Evolutionary conservation across 2,888 invertebrate species (phyloP), one percentile per base, ranked within the genome.

Genomic region (Pterostichus niger): DNA sequence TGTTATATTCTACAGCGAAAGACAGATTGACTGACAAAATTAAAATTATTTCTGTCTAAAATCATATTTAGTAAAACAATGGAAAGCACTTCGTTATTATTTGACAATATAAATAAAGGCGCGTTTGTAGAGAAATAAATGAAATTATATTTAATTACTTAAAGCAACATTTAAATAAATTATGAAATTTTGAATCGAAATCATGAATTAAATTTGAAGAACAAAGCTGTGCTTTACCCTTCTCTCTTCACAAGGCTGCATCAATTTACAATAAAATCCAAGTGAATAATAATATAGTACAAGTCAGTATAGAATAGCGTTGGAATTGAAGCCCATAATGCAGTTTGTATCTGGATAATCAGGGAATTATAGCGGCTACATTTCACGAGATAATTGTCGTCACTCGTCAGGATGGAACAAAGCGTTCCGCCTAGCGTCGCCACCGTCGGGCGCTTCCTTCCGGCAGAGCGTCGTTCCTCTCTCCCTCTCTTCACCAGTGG

Each of bases 311-410:
- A 73, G 9, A 78, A 11, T 7, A 15, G 15, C 7, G n/a, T 11
- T 31, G 59, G 17, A 59, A 59, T 13, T 56, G 15, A 17, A 24
- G 33, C 35, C 64, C 46, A 13, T 83, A 83, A 83, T 83, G 83
- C 77, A 83, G 83, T 83, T 83, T 83, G 83, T 83, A 83, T 83
- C 77, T 17, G 56, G 83, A 83, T 83, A 83, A 83, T 83, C 83
- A 68, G 83, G 15, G 83, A 83, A 83, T 83, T 83, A 83, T 83
- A 59, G 15, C 56, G 83, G 83, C 61, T 83, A 83, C 83, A 83
- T 83, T 83, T 83, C 83, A 83, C 83, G 77, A 83, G 77, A 83
- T 83, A 83, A 83, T 83, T 82, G 75, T 82, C 83, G 83, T 61
- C 82, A 83, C 83, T 83, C 77, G 33, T 49, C 44, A 71, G 71